phyloP scores from a whole-genome alignment of 2,888 invertebrate species.

The Dynastes tityus region DNA sequence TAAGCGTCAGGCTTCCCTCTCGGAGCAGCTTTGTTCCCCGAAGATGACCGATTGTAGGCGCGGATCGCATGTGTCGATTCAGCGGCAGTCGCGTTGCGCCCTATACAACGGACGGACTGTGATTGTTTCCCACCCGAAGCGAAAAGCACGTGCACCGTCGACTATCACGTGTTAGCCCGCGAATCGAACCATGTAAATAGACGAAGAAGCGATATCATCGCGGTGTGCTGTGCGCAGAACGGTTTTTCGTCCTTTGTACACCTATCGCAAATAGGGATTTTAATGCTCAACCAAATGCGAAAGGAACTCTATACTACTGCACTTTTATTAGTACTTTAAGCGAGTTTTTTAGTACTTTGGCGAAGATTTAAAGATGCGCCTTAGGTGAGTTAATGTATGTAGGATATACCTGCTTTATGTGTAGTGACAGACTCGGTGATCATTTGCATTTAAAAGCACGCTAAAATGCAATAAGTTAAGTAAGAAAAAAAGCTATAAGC shows the following conservation, averaged over 20 bases:
- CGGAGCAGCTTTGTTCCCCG: conserved; percentile 62
- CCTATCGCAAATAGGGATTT: conserved; percentile 33
- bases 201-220: conserved; percentile 27
- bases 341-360: background rate
- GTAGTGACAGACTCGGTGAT: background rate
- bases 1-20: conserved; percentile 54
- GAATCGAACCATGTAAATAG: conserved; percentile 53
- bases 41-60: conserved; percentile 66
- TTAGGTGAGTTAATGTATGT: conserved; percentile 30
- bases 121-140: conserved; percentile 63
- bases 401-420: background rate
- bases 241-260: background rate
- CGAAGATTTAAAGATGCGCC: conserved; percentile 27
- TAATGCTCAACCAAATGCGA: conserved; percentile 32
- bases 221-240: conserved; percentile 49
- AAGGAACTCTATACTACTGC: background rate
- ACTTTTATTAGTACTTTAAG: background rate
- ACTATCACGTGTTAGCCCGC: conserved; percentile 62
- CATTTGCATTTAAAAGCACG: background rate
- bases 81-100: conserved; percentile 67
- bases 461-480: background rate
- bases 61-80: conserved; percentile 63
- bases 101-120: conserved; percentile 64
- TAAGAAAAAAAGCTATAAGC: background rate
- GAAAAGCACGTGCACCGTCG: conserved; percentile 61